A percentile compares a stretch with the other conserved stretches of the same genome.
Conservation (phyloP, 2,888 invertebrate species). For the Drosophila algonquin region DNA sequence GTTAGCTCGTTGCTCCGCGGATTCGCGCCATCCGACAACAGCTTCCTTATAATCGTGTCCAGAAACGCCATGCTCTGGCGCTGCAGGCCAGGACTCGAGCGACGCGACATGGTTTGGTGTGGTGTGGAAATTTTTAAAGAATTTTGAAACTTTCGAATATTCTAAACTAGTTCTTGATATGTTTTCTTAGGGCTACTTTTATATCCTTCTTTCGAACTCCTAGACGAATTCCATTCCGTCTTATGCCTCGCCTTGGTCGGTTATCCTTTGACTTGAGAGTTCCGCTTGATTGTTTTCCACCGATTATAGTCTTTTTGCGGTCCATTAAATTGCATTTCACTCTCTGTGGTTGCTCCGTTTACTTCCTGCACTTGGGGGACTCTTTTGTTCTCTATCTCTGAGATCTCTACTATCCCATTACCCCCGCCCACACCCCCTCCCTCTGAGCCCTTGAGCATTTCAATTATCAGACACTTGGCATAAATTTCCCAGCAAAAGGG, state of each 20-base stretch:
- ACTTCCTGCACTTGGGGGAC: background rate
- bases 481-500: conserved; percentile 49
- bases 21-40: background rate
- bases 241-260: too few species aligned
- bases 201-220: too few species aligned
- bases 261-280: too few species aligned
- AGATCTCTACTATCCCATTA: background rate
- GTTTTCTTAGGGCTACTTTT: background rate
- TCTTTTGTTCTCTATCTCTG: background rate
- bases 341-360: conserved; percentile 10
- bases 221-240: background rate
- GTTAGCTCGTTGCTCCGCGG: conserved; percentile 1
- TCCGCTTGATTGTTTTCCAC: background rate
- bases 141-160: background rate
- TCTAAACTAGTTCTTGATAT: background rate
- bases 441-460: conserved; percentile 45
- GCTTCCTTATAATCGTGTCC: conserved; percentile 18
- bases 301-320: conserved; percentile 2
- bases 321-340: conserved; percentile 20
- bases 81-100: background rate
- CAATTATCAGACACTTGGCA: conserved; percentile 64
- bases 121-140: background rate
- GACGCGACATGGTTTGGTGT: conserved; percentile 12
- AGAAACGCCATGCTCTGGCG: background rate
- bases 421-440: background rate